Base-by-base conservation (phyloP, 2,888 invertebrate species). In the Saturnia pavonia region DNA sequence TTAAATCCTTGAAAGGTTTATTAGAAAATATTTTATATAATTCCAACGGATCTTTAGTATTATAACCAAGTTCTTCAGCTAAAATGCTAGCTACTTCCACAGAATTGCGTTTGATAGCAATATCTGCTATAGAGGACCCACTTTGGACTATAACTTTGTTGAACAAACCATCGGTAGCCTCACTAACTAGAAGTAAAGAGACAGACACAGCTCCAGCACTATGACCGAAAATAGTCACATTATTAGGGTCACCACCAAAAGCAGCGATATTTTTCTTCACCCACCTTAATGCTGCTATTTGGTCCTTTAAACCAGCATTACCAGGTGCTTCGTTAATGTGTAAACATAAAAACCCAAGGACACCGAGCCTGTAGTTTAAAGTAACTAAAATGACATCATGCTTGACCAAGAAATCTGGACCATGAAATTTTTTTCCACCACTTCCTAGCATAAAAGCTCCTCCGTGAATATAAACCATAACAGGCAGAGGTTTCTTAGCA, bases 381-480 rank as follows among this genome's bases (percentile, higher is more conserved):
- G 92, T 91, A 0, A 92, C 90, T 75, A 93, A 69, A 71, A 94
- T 89, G 0, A 93, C 88, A 27, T 89, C 86, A 67, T 89, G 86
- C 73, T 85, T 84, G 19, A 92, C 84, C 68, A 93, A 77, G 74
- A 90, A 93, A 68, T 91, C 88, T 48, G 92, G 91, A 4, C 83
- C 90, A 48, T 89, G 90, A 0, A 92, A 1, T 2, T 89, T 65
- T 76, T 91, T 91, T 16, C 91, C 89, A 14, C 91, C 93, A 75
- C 86, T 90, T 1, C 92, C 92, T 0, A 91, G 70, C 1, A 85
- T 57, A 72, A 92, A 94, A 9, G 91, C 92, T 70, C 93, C 93
- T 34, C 93, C 93, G 48, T 94, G 92, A 34, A 93, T 86, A 68
- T 77, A 94, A 0, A 93, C 88, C 92, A 94, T 92, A 1, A 92